Conservation (phyloP, 2,888 invertebrate genomes). For the Agonopterix arenella region DNA sequence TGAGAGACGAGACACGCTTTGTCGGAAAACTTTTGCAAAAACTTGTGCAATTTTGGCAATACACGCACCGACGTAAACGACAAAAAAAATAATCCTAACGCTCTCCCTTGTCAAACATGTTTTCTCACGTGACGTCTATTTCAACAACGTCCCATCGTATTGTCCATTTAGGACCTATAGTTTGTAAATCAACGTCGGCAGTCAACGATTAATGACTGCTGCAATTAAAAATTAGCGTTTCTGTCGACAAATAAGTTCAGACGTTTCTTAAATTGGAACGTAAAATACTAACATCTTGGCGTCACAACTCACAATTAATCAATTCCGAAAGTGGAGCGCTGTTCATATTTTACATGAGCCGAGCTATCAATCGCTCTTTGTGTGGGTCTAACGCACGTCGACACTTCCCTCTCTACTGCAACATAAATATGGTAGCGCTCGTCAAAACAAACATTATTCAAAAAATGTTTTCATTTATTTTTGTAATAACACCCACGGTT, state of each 20-base stretch:
- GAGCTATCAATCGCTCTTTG: conserved; percentile 65
- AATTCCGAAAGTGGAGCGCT: conserved; percentile 60
- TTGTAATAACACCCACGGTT: conserved; percentile 59
- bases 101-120: conserved; percentile 26
- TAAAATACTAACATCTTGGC: conserved; percentile 38
- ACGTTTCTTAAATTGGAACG: conserved; percentile 51
- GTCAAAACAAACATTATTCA: conserved; percentile 71
- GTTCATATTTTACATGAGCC: conserved; percentile 58
- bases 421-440: conserved; percentile 52
- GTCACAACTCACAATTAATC: conserved; percentile 65
- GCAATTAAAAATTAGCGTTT: conserved; percentile 50
- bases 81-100: conserved; percentile 26
- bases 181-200: conserved; percentile 41
- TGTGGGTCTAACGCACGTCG: conserved; percentile 66
- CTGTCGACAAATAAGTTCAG: conserved; percentile 48
- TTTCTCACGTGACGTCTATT: conserved; percentile 34
- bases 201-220: conserved; percentile 41
- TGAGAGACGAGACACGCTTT: conserved; percentile 53
- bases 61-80: conserved; percentile 46
- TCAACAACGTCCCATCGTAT: conserved; percentile 22
- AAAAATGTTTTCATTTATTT: conserved; percentile 66
- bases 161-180: conserved; percentile 25
- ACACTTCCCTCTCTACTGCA: conserved; percentile 40
- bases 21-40: conserved; percentile 64
- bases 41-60: conserved; percentile 67